Conservation (phyloP, 1,140 invertebrate genomes). For the Zaprionus capensis region DNA sequence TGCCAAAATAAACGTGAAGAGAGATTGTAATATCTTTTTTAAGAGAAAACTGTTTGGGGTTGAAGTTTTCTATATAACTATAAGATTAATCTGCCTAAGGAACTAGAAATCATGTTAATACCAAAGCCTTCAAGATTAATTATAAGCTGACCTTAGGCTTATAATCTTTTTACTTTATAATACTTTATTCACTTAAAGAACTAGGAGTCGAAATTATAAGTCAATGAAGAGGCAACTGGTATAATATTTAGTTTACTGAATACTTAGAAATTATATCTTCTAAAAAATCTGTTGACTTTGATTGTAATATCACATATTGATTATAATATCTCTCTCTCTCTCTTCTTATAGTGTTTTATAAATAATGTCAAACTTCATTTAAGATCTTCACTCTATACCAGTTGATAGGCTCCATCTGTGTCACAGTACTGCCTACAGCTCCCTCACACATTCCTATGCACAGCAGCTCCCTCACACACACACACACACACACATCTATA, state of each 20-base stretch:
- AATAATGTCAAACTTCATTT: background rate
- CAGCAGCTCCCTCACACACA: background rate
- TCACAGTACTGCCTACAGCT: constrained; percentile 1
- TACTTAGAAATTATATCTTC: too few relatives aligned
- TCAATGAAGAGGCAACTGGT: too few relatives aligned
- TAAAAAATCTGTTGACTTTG: too few relatives aligned
- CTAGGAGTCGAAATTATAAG: too few relatives aligned
- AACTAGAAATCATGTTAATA: too few relatives aligned
- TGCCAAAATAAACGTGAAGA: background rate
- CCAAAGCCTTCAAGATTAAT: too few relatives aligned
- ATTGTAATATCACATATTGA: too few relatives aligned
- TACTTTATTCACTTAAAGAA: too few relatives aligned
- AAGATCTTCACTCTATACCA: background rate
- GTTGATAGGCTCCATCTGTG: constrained; percentile 16
- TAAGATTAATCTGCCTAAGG: background rate
- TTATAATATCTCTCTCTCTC: background rate
- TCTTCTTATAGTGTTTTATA: too few relatives aligned
- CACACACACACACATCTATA: constrained; percentile 16
- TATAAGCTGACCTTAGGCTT: too few relatives aligned
- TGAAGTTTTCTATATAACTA: background rate
- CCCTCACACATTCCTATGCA: background rate
- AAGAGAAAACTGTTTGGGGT: background rate
- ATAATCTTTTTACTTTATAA: too few relatives aligned
- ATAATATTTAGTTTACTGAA: too few relatives aligned
- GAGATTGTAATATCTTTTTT: background rate